Percentiles rank a stretch among this genome's conserved stretches.
These are phyloP conservation scores for Epinephelus cyanopodus DNA, from an alignment of 2,113 vertebrate species.

Conservation along the genomic window DNA sequence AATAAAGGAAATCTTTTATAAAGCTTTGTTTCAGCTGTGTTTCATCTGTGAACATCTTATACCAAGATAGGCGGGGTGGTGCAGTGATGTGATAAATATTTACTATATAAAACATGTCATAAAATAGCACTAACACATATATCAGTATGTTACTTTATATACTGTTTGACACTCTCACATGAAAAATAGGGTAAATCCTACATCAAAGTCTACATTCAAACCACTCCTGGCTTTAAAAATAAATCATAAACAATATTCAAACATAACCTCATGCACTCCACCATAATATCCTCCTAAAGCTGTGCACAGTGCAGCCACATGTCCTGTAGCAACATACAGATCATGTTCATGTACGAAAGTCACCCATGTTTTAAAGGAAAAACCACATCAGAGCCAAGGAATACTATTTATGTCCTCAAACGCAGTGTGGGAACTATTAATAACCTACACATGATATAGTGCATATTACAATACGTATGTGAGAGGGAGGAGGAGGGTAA, in stretches of 20 bases:
- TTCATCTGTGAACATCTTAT: neutral
- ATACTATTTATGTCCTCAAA: conserved; percentile 5
- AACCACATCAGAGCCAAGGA: conserved; percentile 5
- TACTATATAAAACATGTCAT: neutral
- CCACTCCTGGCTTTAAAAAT: neutral
- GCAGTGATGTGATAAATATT: neutral
- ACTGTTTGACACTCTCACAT: neutral
- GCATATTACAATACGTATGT: neutral
- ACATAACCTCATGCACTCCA: conserved; percentile 17
- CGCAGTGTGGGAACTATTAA: neutral
- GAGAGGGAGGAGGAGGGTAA: neutral
- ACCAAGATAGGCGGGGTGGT: neutral
- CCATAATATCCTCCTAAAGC: conserved; percentile 2
- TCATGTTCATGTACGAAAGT: neutral
- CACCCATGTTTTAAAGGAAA: neutral
- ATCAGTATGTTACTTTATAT: neutral
- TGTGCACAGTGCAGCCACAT: conserved; percentile 22
- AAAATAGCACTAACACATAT: neutral
- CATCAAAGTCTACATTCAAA: conserved; percentile 1
- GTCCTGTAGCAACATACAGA: conserved; percentile 4
- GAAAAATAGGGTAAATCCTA: neutral
- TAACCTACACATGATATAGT: neutral
- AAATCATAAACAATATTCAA: conserved; percentile 2
- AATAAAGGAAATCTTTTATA: neutral
- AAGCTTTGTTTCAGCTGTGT: neutral